Evolutionary conservation across 2,797 vertebrate genomes (phyloP).

Genomic region (Bradypodion ventrale): DNA sequence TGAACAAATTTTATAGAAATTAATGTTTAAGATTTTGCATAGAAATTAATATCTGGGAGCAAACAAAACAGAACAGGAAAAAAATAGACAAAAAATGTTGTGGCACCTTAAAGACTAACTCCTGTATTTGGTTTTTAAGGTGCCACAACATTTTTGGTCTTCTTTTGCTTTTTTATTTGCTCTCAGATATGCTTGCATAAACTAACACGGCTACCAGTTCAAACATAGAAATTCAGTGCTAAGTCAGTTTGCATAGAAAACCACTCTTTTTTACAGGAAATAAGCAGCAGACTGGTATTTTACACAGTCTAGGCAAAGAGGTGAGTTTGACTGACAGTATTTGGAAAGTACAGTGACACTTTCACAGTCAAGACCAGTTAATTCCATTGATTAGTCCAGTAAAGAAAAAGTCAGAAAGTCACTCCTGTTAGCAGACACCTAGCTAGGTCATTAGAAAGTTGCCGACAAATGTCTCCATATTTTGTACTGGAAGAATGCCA

Average conservation of each 20-base stretch:
- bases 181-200: too few species aligned
- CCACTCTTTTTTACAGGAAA: neutral
- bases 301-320: conserved; percentile 7
- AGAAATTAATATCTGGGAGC: too few species aligned
- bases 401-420: conserved; percentile 14
- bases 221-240: too few species aligned
- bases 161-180: neutral
- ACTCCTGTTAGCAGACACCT: neutral
- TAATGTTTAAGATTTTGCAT: too few species aligned
- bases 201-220: too few species aligned
- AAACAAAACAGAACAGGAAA: too few species aligned
- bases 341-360: conserved; percentile 19
- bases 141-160: too few species aligned
- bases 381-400: neutral
- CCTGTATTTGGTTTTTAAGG: too few species aligned
- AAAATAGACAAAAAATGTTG: too few species aligned
- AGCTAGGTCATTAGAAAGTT: conserved; percentile 25
- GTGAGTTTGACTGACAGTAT: neutral
- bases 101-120: too few species aligned
- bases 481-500: conserved; percentile 18
- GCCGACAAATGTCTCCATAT: neutral
- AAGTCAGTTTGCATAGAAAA: neutral
- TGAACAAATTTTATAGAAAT: too few species aligned
- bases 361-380: conserved; percentile 15
- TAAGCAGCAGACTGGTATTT: neutral